Evolutionary conservation across 2,888 invertebrate species (phyloP).

Genomic region (Heliothis peltigera): DNA sequence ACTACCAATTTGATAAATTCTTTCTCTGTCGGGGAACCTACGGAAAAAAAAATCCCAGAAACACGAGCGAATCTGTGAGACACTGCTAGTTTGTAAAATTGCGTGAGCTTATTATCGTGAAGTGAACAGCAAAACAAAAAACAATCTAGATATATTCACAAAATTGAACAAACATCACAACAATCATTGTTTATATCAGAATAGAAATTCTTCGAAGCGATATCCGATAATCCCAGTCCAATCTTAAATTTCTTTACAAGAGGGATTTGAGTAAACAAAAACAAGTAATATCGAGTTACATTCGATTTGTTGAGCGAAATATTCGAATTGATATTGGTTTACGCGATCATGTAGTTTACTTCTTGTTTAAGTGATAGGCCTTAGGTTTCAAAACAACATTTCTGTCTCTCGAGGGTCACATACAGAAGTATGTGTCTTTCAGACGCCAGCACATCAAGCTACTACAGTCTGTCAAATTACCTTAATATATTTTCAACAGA

Average conservation of each 20-base stretch:
- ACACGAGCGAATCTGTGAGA: no score
- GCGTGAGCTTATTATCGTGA: neutral
- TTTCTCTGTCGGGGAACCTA: no score
- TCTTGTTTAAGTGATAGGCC: conserved; percentile 3
- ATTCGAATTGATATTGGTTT: conserved; percentile 48
- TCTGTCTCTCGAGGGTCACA: neutral
- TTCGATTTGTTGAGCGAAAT: conserved; percentile 37
- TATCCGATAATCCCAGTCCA: conserved; percentile 47
- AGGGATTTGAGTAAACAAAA: conserved; percentile 48
- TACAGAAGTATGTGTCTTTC: no score
- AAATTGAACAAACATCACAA: conserved; percentile 14
- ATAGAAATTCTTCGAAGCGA: conserved; percentile 34
- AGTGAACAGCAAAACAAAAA: conserved; percentile 21
- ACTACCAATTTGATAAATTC: no score
- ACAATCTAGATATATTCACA: conserved; percentile 21
- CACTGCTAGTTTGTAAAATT: no score
- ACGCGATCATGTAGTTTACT: conserved; percentile 12
- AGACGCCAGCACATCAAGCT: no score
- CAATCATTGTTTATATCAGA: conserved; percentile 28
- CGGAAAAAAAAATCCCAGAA: no score
- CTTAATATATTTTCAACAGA: no score
- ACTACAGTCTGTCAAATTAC: no score
- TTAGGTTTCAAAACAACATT: neutral
- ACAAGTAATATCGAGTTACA: conserved; percentile 48
- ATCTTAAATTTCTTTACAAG: conserved; percentile 51